These are phyloP conservation scores for Xanthorhoe spadicearia DNA, from an alignment of 2,888 invertebrate genomes.

Conservation along the genomic window DNA sequence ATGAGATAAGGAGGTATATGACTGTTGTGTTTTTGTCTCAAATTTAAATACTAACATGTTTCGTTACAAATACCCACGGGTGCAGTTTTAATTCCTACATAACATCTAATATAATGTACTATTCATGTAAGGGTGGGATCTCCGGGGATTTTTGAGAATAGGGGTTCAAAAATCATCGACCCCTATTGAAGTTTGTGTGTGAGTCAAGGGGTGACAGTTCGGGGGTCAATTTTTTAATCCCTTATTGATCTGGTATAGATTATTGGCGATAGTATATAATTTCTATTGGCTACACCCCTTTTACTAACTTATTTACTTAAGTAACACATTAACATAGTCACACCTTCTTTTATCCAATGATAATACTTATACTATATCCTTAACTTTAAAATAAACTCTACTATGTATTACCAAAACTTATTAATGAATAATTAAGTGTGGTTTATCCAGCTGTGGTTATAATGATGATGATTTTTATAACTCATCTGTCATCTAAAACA, in stretches of 20 bases:
- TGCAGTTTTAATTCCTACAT: constrained; percentile 66
- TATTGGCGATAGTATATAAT: constrained; percentile 33
- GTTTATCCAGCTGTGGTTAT: too few relatives aligned
- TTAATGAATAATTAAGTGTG: too few relatives aligned
- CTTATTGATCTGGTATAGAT: constrained; percentile 42
- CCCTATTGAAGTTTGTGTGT: constrained; percentile 42
- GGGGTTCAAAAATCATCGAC: constrained; percentile 70
- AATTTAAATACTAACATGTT: constrained; percentile 30
- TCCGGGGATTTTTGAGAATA: constrained; percentile 71
- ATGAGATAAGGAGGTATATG: too few relatives aligned
- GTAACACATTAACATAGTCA: too few relatives aligned
- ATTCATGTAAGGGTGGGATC: constrained; percentile 68
- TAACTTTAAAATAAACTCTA: too few relatives aligned
- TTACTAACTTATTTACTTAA: too few relatives aligned
- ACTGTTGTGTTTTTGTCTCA: too few relatives aligned
- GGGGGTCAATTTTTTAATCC: constrained; percentile 51
- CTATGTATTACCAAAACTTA: too few relatives aligned
- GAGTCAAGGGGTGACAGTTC: constrained; percentile 49
- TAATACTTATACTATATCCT: too few relatives aligned
- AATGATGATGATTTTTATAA: too few relatives aligned
- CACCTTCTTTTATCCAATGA: too few relatives aligned
- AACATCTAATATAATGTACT: constrained; percentile 69
- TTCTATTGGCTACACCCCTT: constrained; percentile 21
- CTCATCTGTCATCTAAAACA: background rate
- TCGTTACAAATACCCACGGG: constrained; percentile 48